Conservation (phyloP, 2,113 vertebrate genomes). For the Carassius gibelio region DNA sequence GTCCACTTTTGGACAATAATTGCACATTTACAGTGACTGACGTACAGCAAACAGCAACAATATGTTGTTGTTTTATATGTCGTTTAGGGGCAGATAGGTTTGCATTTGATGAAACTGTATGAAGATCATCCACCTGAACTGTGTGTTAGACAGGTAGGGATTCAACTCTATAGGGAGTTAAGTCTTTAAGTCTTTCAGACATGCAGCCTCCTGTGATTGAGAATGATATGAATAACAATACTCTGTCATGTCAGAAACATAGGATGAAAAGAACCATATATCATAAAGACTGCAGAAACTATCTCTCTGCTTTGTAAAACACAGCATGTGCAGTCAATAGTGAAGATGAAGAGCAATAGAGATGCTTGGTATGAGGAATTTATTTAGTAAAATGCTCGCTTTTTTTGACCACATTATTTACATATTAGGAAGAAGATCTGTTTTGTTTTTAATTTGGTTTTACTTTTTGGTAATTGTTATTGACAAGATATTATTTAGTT, state of each 20-base stretch:
- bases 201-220: slow-evolving; percentile 13
- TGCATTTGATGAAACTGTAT: neutral
- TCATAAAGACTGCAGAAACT: slow-evolving; percentile 17
- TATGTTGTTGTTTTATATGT: neutral
- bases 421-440: neutral
- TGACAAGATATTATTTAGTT: neutral
- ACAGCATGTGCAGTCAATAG: slow-evolving; percentile 24
- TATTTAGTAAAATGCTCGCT: neutral
- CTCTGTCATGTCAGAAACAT: slow-evolving; percentile 23
- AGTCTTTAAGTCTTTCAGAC: neutral
- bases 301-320: neutral
- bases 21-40: neutral
- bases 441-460: neutral
- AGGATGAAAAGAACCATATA: neutral
- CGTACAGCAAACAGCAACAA: neutral
- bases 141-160: neutral
- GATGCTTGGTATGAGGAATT: neutral
- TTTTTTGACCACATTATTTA: neutral
- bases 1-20: neutral
- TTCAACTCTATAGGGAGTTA: neutral
- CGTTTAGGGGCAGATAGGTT: neutral
- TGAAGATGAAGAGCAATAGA: slow-evolving; percentile 13
- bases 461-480: neutral
- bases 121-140: neutral
- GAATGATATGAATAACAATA: slow-evolving; percentile 21